Base-by-base conservation (phyloP, 2,113 vertebrate genomes). In the Ancistrus triradiatus region DNA sequence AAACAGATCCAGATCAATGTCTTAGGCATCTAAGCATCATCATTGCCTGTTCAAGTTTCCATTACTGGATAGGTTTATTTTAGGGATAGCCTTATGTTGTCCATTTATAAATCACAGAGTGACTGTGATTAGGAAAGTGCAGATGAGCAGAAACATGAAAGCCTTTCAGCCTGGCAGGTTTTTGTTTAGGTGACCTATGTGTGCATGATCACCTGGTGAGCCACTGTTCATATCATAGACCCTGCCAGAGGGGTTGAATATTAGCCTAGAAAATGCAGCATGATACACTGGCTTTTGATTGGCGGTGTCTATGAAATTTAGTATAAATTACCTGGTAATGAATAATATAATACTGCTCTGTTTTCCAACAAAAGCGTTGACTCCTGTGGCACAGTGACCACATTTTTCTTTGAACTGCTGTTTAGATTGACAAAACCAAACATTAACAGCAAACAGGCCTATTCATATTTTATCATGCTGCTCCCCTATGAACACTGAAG, bases 381-480 rank as follows among this genome's bases (percentile, higher is more conserved):
- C 38, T 55, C 74, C 47, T 40, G 58, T 55, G 56, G 77, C 68
- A 61, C 59, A 47, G 67, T 31, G 59, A 53, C 51, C 46, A 3
- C 56, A 63, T 63, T 53, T 74, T 70, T 52, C 79, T 86, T 80
- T 82, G 74, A 84, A 81, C 70, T 61, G 22, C 35, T 63, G 31
- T 79, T 80, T 75, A 75, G 67, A 70, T 33, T 56, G 68, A 77
- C 80, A 77, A 84, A 83, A 78, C 69, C 75, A 79, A 82, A 81
- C 65, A 78, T 80, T 83, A 75, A 69, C 60, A 65, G 59, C 74
- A 78, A 75, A 47, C 57, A 27, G 57, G 52, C 22, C 59, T 61
- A 79, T 84, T 82, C 77, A 82, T 81, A 77, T 81, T 80, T 84
- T 67, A 80, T 74, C 75, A 75, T 62, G 60, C 63, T 40, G 56